Conservation (phyloP, 37 sponge, comb jelly and placozoan species). For the Beroe forskalii region DNA sequence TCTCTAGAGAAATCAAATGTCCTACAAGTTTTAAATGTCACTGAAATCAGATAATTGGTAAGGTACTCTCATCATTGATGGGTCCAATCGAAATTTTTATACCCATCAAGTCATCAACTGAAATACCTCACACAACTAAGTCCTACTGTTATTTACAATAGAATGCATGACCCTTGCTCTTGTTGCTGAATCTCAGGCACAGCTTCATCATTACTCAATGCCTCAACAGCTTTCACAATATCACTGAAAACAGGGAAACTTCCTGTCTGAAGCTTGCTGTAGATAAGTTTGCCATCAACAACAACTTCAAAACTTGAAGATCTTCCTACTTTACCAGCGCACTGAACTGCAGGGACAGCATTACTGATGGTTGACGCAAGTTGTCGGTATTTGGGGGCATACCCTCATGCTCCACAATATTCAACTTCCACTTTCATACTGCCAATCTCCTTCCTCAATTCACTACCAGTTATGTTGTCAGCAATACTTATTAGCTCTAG, state of each 20-base stretch:
- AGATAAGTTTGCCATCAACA: conserved; percentile 27
- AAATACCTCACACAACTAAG: no score
- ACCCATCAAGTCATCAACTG: background rate
- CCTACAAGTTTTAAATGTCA: no score
- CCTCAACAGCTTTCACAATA: conserved; percentile 7
- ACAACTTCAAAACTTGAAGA: conserved; percentile 30
- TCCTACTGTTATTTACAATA: no score
- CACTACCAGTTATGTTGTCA: no score
- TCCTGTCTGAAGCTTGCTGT: conserved; percentile 49
- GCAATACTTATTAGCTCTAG: no score
- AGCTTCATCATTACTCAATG: background rate
- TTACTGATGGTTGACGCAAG: background rate
- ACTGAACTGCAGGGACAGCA: background rate
- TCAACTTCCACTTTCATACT: conserved; percentile 60
- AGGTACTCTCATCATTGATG: background rate
- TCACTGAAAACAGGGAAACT: conserved; percentile 16
- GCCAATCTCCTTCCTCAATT: no score
- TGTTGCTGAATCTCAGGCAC: background rate
- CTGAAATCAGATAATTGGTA: no score
- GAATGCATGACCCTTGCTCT: no score
- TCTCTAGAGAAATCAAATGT: no score
- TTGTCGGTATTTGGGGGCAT: conserved; percentile 8
- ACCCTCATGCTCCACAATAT: conserved; percentile 62
- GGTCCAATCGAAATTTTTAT: background rate
- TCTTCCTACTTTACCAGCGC: conserved; percentile 6